Conservation (phyloP, 1,140 invertebrate genomes). For the Bombus balteatus region DNA sequence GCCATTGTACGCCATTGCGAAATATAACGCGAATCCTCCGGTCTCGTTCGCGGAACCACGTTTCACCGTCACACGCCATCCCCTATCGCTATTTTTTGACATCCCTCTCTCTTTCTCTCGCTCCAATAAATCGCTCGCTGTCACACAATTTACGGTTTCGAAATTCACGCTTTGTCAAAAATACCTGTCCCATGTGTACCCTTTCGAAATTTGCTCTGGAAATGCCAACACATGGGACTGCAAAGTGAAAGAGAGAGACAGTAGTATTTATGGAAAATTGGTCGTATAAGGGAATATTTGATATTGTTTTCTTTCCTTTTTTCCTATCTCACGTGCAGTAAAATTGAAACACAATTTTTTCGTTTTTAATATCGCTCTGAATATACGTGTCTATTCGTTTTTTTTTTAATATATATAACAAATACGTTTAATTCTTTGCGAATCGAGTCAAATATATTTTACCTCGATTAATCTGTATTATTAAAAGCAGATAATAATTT, state of each 20-base stretch:
- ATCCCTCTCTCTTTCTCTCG: background rate
- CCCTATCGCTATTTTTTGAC: slow-evolving; percentile 2
- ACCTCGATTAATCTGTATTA: no score
- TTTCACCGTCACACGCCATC: background rate
- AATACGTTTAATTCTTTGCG: no score
- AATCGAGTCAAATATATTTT: no score
- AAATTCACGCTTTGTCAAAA: slow-evolving; percentile 12
- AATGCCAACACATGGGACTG: background rate
- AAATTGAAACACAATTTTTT: background rate
- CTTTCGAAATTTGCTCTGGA: background rate
- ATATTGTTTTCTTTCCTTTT: background rate
- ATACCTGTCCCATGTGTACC: background rate
- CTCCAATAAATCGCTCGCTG: slow-evolving; percentile 12
- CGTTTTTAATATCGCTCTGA: background rate
- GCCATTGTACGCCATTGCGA: slow-evolving; percentile 2
- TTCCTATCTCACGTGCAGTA: background rate
- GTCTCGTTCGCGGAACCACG: background rate
- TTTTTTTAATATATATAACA: no score
- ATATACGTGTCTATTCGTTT: background rate
- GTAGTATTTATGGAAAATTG: background rate
- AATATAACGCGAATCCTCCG: background rate
- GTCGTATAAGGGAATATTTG: background rate
- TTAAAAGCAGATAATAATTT: no score
- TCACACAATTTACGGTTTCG: slow-evolving; percentile 9
- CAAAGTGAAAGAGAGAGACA: background rate